These are phyloP conservation scores for Xerus rutilus DNA, from an alignment of 2,797 vertebrate species.

Conservation along the genomic window DNA sequence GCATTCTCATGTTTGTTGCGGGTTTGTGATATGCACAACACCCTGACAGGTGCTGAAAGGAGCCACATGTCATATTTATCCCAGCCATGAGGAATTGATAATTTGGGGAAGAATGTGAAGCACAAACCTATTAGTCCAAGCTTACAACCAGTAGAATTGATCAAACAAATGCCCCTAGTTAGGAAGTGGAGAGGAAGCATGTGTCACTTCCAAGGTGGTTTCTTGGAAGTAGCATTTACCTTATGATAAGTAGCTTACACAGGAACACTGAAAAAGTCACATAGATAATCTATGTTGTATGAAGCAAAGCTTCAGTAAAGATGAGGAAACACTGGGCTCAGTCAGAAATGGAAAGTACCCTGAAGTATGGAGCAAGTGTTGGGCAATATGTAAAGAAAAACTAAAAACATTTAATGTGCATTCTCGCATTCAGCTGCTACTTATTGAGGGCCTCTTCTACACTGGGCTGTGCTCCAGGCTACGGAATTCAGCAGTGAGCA, in stretches of 20 bases:
- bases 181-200: background rate
- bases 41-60: background rate
- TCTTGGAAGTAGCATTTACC: background rate
- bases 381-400: background rate
- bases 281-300: background rate
- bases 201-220: background rate
- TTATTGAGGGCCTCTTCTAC: background rate
- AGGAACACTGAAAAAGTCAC: background rate
- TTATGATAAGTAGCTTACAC: background rate
- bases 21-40: fast-evolving
- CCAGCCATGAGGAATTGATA: background rate
- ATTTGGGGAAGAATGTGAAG: background rate
- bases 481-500: no score
- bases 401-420: background rate
- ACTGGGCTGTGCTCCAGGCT: background rate
- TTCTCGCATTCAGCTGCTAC: background rate
- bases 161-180: background rate
- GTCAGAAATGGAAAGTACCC: background rate
- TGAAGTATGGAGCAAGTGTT: background rate
- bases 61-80: background rate
- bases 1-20: background rate
- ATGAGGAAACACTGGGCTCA: background rate
- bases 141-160: background rate
- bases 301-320: background rate
- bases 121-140: background rate